Base-by-base conservation (phyloP, 2,888 invertebrate species). In the Pandemis heparana region DNA sequence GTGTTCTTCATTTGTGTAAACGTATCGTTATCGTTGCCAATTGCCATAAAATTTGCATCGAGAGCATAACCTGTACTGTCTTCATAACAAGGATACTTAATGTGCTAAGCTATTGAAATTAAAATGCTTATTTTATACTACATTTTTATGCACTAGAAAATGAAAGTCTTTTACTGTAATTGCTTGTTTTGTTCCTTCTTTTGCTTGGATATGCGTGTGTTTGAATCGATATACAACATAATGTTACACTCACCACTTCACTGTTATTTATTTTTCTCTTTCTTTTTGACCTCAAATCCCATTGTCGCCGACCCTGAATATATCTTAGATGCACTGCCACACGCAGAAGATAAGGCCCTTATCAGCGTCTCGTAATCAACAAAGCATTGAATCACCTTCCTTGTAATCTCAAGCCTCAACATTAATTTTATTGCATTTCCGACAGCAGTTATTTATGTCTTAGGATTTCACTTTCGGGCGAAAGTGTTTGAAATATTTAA, bases 351-450 rank as follows among this genome's bases (percentile, higher is more conserved):
- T 63, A 46, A 63, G 46, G n/a, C 12, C 10, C 23, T 43, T 51
- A 51, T 68, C 32, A 23, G 46, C 9, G 18, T 23, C 23, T 43
- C 12, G 38, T 38, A 48, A 70, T 63, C 53, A 43, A 70, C 39
- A 63, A 62, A 59, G 41, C 68, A 60, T 62, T 59, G 67, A 53
- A 43, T 32, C 41, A 53, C 67, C 18, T 69, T 39, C 48, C 61
- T 61, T 61, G 61, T 48, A 38, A 61, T 60, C 46, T 32, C 46
- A 48, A 65, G 43, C 7, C 23, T 38, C 43, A 68, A 53, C 70
- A 70, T 70, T 56, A 56, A 63, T 63, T 70, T 56, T 70, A 70
- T 70, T 64, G 64, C 64, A 64, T 64, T 71, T 64, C 70, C 46
- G 64, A 56, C 46, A 39, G 51, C 51, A 12, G 41, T 64, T 65